Evolutionary conservation across 2,113 vertebrate species (phyloP).

Genomic region (crab-eating macaque (Macaca fascicularis)): DNA sequence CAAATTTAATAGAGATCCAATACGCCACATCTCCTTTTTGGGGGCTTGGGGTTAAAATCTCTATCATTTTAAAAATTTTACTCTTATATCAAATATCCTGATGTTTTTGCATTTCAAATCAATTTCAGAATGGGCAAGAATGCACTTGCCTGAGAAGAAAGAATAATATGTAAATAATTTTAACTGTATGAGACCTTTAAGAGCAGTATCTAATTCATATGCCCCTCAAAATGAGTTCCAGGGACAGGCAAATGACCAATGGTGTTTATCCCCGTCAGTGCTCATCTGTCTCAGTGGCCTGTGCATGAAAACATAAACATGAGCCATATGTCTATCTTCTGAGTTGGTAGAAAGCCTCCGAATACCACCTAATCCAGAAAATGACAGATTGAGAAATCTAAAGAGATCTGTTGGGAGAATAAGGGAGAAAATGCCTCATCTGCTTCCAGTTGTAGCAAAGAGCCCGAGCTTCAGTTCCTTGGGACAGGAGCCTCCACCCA

Average conservation of each 20-base stretch:
- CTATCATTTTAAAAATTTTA: fast-evolving
- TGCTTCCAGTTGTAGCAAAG: background rate
- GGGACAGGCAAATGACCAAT: background rate
- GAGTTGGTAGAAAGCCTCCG: background rate
- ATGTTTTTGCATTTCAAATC: slow-evolving; percentile 26
- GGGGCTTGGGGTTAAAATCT: background rate
- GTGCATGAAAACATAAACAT: background rate
- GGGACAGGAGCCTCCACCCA: background rate
- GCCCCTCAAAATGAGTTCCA: background rate
- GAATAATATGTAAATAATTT: background rate
- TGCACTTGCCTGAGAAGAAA: background rate
- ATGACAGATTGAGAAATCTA: slow-evolving; percentile 19
- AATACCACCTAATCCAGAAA: background rate
- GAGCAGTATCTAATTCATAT: background rate
- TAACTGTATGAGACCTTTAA: background rate
- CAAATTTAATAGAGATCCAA: background rate
- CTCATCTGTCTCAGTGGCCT: background rate
- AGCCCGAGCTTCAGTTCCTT: background rate
- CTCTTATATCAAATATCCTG: background rate
- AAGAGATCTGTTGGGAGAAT: background rate
- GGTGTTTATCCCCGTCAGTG: background rate
- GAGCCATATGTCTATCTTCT: background rate
- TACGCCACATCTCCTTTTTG: background rate
- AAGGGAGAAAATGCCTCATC: background rate
- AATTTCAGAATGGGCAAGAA: background rate